Evolutionary conservation across 2,888 invertebrate genomes (phyloP).

Genomic region (Lordiphosa andalusiaca): DNA sequence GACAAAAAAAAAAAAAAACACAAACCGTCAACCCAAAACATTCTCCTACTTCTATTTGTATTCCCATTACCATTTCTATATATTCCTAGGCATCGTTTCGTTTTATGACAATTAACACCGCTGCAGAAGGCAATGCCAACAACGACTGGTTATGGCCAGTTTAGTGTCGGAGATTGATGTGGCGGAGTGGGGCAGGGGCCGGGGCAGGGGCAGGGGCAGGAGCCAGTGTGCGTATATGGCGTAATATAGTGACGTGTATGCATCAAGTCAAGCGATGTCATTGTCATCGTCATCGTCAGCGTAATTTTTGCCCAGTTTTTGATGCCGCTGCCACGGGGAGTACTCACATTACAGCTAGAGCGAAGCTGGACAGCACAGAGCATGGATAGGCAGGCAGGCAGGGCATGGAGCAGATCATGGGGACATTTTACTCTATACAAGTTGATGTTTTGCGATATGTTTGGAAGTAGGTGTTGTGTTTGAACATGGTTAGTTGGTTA

Average conservation of each 20-base stretch:
- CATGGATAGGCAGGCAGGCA: too few species aligned
- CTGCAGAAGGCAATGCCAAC: constrained; percentile 33
- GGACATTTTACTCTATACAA: not conserved
- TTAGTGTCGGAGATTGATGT: constrained; percentile 4
- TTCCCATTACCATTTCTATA: constrained; percentile 7
- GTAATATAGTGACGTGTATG: constrained; percentile 55
- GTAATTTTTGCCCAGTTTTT: not conserved
- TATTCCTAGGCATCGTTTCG: constrained; percentile 53
- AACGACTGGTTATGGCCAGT: constrained; percentile 27
- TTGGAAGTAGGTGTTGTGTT: too few species aligned
- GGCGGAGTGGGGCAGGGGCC: not conserved
- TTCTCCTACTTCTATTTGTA: not conserved
- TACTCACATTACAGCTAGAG: constrained; percentile 8
- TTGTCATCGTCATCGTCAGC: constrained; percentile 6
- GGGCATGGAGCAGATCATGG: constrained; percentile 4
- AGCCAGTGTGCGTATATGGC: constrained; percentile 34
- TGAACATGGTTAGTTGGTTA: too few species aligned
- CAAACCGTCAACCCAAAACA: too few species aligned
- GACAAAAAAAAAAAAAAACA: too few species aligned
- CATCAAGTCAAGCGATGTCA: constrained; percentile 19
- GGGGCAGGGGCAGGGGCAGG: too few species aligned
- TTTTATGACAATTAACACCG: constrained; percentile 70
- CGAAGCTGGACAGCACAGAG: too few species aligned
- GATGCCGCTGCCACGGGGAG: too few species aligned
- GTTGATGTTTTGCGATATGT: too few species aligned